A percentile compares a stretch with the other conserved stretches of the same genome.
phyloP scores from a whole-genome alignment of 2,113 vertebrate genomes.

The Zosterops lateralis region DNA sequence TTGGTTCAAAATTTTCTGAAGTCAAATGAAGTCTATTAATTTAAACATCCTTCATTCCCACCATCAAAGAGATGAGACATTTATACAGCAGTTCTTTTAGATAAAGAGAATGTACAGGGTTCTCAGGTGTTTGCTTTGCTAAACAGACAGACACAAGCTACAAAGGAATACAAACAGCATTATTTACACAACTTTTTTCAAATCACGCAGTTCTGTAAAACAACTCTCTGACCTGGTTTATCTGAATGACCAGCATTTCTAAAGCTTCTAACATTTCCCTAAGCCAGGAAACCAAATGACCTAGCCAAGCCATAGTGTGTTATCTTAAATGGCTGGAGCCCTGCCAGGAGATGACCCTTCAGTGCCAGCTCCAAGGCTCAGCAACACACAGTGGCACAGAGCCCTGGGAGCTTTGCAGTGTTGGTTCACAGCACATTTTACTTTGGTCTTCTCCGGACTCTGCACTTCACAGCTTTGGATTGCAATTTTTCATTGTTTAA shows the following conservation, averaged over 20 bases:
- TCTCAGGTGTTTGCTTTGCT: neutral
- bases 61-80: neutral
- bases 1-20: neutral
- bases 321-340: neutral
- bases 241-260: neutral
- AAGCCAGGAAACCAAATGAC: neutral
- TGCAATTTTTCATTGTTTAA: neutral
- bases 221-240: neutral
- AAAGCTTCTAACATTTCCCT: neutral
- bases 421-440: neutral
- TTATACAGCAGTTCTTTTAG: neutral
- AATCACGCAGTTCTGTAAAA: neutral
- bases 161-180: neutral
- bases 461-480: neutral
- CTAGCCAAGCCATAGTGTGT: neutral
- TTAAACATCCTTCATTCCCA: neutral
- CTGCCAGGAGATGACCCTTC: neutral
- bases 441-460: neutral
- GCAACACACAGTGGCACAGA: fast-evolving
- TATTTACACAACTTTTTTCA: neutral
- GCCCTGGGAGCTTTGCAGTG: fast-evolving
- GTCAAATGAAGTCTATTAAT: neutral
- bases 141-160: neutral
- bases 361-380: neutral
- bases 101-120: neutral